Conservation (phyloP, 1,140 invertebrate species). For the Halictus rubicundus region DNA sequence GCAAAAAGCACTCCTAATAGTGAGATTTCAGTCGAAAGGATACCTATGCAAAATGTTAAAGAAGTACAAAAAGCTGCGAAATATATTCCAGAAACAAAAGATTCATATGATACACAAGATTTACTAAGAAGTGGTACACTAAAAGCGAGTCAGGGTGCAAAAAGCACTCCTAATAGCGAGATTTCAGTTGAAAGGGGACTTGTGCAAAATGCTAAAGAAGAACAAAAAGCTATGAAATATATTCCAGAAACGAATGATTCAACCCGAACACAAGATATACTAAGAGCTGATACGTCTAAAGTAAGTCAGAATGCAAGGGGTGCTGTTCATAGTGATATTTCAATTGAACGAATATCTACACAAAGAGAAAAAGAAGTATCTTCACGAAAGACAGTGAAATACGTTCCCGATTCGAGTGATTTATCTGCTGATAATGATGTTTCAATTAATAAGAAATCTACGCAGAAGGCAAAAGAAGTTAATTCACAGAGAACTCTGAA, state of each 20-base stretch:
- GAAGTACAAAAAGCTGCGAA: too few species aligned
- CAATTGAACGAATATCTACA: background rate
- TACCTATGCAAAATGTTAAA: background rate
- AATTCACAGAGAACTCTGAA: too few species aligned
- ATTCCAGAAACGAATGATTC: conserved; percentile 8
- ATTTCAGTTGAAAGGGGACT: background rate
- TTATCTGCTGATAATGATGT: background rate
- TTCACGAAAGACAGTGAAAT: background rate
- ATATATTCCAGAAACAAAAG: background rate
- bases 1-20: background rate
- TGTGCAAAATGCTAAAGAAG: background rate
- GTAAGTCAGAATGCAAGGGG: background rate
- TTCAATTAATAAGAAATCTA: too few species aligned
- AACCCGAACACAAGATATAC: too few species aligned
- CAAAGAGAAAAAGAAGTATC: background rate
- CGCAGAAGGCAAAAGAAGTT: too few species aligned
- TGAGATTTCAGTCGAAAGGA: background rate
- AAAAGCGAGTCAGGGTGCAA: background rate
- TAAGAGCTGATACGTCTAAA: too few species aligned
- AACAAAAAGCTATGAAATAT: too few species aligned
- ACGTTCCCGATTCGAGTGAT: background rate
- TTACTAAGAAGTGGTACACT: too few species aligned
- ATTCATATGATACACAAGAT: background rate
- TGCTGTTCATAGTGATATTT: background rate
- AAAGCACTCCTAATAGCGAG: fast-evolving